Evolutionary conservation across 2,797 vertebrate genomes (phyloP), one percentile per base, ranked within the genome.

Genomic region (Ficedula albicollis): DNA sequence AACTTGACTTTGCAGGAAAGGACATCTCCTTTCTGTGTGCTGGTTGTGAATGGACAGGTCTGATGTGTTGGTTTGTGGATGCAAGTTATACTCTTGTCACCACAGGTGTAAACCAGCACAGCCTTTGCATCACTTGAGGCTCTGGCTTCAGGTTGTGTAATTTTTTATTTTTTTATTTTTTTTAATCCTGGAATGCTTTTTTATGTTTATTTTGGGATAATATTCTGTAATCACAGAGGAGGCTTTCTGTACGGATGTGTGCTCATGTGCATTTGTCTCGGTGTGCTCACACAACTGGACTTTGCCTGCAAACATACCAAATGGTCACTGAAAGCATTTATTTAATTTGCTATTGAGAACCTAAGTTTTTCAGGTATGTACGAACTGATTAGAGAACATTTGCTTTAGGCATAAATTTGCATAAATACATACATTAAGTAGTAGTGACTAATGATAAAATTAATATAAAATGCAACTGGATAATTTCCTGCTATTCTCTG

Each of bases 371-470:
- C 87, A 95, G 75, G 32, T 95, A 90, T 13, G 22, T 76, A 16
- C 48, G 66, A 95, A 73, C 29, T 70, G 66, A 87, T 89, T 95
- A 87, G 96, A 82, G 73, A 93, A 66, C 41, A 86, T 83, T 94
- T 86, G 36, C 20, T 90, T 94, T 72, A 74, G 85, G 77, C 63
- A 87, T 94, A 90, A 72, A 92, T 96, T 95, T 92, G 27, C 90
- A 88, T 90, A 83, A 94, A 94, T 84, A 77, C 52, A 87, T 93
- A 63, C 20, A 79, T 83, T 95, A 89, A 67, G 38, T 44, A 80
- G 15, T 87, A 85, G 66, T 81, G 90, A 87, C n/a, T 86, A 95
- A 91, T 48, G 81, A 75, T 86, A 87, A 90, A 94, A 84, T 76
- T 27, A 54, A 68, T 93, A 64, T 91, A 86, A 96, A 97, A 89